Base-by-base conservation (phyloP, 1,140 invertebrate species). In the Zaprionus davidi region DNA sequence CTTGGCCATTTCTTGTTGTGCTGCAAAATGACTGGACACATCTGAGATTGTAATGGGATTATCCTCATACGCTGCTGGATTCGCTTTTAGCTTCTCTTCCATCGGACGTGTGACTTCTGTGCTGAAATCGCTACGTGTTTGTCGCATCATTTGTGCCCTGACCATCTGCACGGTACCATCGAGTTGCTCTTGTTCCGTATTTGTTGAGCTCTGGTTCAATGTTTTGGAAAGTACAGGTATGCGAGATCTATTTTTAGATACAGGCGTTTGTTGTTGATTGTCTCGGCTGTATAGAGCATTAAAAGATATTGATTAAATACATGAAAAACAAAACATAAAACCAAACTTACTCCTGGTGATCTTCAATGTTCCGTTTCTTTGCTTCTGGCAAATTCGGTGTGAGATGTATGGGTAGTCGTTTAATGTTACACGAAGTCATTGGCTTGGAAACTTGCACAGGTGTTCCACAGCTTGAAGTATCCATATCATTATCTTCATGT, bases 321-420 rank as follows among this genome's bases (percentile, higher is more conserved):
- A 7, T 11, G 3, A 46, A 46, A 13, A 60, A 17, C 7, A 3
- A 28, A 0, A 28, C 24, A 31, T 28, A 3, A 15, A 31, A 17
- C 4, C 28, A 11, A 55, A 69, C 60, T 58, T 49, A 63, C 68
- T 22, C 34, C 5, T 70, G 41, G 0, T 13, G 36, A 9, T 76
- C 46, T 0, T 72, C 44, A 20, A 46, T 68, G 15, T 44, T 57
- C 1, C 71, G 81, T 17, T 88, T 88, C 17, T 88, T 88, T 1
- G 84, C 64, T 7, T 81, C 41, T 1, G 84, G 84, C n/a, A 79
- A 71, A 58, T 90, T 90, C 3, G 84, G 84, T 7, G 84, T 88
- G 15, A 88, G 53, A 41, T 88, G 76, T 9, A 20, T 38, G 4
- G 77, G 70, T 13, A 73, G 51, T 2, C 82, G 68, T 28, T 86